Base-by-base conservation (phyloP, 2,888 invertebrate species). In the Nemotelus pantherinus region DNA sequence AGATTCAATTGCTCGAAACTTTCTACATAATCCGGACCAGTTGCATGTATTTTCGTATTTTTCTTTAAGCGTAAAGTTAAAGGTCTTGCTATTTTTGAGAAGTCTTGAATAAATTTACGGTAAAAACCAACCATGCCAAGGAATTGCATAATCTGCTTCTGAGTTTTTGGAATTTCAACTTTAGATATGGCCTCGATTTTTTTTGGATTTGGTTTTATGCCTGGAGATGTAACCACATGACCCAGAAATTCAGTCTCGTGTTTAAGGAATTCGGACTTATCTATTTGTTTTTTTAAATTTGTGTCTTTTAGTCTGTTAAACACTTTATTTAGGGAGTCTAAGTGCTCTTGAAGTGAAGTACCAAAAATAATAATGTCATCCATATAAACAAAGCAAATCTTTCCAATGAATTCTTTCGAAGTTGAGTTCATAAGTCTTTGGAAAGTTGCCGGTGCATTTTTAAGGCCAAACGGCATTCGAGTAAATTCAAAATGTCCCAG, bases 151-250 rank as follows among this genome's bases (percentile, higher is more conserved):
- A 83, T 80, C 79, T 83, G 64, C 77, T 82, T 83, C 65, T 57
- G 71, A 6, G 80, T 83, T 77, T 79, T 80, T 4, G 80, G 82
- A 6, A 82, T 57, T 5, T 81, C 80, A 45, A 80, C 82, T 6
- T 83, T 81, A 75, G 76, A 3, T 9, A 83, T 81, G 0, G 80
- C 80, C 65, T 80, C 75, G 2, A 82, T 81, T 79, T 84, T 84
- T 3, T 81, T 78, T 1, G 83, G 82, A 67, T 84, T 82, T 3
- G 84, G 83, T 76, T 79, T 82, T 39, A 83, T 81, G 44, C 82
- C 83, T 0, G 84, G 81, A 5, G 81, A 67, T 2, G 83, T 82
- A 10, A 85, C 80, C 3, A 84, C 67, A 68, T 83, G 84, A 3
- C 85, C 84, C 3, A 72, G 78, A 63, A 63, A 75, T 81, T 80